These are phyloP conservation scores for Cervus canadensis DNA, from an alignment of 2,113 vertebrate genomes.

Conservation along the genomic window DNA sequence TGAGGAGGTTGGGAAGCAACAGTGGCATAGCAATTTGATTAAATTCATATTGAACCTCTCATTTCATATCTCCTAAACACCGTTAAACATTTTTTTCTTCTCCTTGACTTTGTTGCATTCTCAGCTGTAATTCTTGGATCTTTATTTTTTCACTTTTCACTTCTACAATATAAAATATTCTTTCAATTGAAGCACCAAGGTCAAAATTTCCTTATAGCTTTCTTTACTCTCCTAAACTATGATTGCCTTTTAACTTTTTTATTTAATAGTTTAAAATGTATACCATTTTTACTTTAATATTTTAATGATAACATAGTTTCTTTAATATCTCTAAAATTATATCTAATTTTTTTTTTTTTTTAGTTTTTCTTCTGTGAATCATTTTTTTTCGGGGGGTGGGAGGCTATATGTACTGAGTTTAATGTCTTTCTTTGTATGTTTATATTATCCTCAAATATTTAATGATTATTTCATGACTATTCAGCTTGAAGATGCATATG, in stretches of 20 bases:
- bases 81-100: background rate
- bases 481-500: background rate
- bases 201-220: background rate
- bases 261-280: background rate
- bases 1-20: background rate
- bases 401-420: background rate
- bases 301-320: background rate
- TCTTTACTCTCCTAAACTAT: background rate
- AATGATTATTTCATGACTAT: background rate
- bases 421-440: background rate
- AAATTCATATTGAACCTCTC: background rate
- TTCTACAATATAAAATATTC: background rate
- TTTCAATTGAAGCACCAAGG: background rate
- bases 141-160: background rate
- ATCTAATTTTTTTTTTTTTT: background rate
- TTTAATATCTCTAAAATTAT: background rate
- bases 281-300: background rate
- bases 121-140: background rate
- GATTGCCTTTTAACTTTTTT: background rate
- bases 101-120: background rate
- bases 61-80: background rate
- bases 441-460: background rate
- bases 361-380: background rate
- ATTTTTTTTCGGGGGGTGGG: accelerated
- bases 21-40: background rate